Base-by-base conservation (phyloP, 2,797 vertebrate genomes). In the Chromobotia macracanthus region DNA sequence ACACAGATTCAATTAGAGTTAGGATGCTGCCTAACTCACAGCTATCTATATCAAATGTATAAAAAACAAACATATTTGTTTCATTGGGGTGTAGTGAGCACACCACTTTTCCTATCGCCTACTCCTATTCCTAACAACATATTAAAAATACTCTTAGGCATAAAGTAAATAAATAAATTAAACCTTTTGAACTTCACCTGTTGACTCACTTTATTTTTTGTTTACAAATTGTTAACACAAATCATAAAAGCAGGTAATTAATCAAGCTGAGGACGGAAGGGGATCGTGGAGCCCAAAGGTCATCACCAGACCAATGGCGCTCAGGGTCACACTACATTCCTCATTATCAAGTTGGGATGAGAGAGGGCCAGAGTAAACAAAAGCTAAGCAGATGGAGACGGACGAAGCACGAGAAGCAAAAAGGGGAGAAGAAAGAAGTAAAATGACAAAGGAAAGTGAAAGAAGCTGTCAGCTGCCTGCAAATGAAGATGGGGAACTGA, bases 181-280 rank as follows among this genome's bases (percentile, higher is more conserved):
- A 9, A 16, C 46, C 15, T 92, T 93, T 87, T 92, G 90, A 95
- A 94, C 95, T 95, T 96, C 96, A 98, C 97, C 97, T 99, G 97
- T 98, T 98, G 96, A 96, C 95, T 96, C 1, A 18, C 5, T 53
- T 53, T 53, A 15, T 50, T 53, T 53, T 5, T n/a, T 19, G 18
- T 53, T 53, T 53, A n/a, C 18, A 18, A 8, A n/a, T 53, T n/a
- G 95, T 95, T 97, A 96, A 96, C 96, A 96, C 97, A 99, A 99
- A 99, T 99, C 97, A 99, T 99, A 99, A 99, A 95, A 96, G 94
- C 95, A 91, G 94, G 96, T 97, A 98, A 98, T 99, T 99, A 99
- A 99, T 99, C 97, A 99, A 98, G 94, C 96, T 98, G 92, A 94
- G 93, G 96, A 95, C 94, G 89, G 95, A 91, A n/a, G 93, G 96